phyloP scores from a whole-genome alignment of 2,888 invertebrate genomes.

The Agrotis exclamationis region DNA sequence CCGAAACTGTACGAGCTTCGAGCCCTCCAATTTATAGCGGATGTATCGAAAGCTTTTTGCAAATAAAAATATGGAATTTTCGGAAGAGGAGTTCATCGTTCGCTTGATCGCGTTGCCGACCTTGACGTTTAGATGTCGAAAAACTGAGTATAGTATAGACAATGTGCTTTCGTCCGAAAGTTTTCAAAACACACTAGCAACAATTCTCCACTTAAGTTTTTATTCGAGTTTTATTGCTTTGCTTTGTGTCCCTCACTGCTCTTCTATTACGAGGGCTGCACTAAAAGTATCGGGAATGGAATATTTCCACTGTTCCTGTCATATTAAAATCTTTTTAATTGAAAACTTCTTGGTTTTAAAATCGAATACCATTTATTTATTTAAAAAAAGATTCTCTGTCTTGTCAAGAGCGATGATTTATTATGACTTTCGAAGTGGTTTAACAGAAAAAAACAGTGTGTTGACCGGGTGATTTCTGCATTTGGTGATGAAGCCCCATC shows the following conservation, averaged over 20 bases:
- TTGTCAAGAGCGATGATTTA: too few relatives aligned
- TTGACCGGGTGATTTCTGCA: too few relatives aligned
- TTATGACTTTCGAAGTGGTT: too few relatives aligned
- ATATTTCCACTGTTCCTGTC: too few relatives aligned
- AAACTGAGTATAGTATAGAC: slow-evolving; percentile 43
- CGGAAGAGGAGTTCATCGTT: slow-evolving; percentile 74
- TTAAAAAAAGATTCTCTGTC: too few relatives aligned
- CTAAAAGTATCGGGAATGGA: too few relatives aligned
- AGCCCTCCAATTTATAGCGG: slow-evolving; percentile 79
- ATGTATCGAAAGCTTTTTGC: slow-evolving; percentile 78
- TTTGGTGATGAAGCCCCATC: too few relatives aligned
- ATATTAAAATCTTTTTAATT: too few relatives aligned
- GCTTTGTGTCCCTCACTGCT: slow-evolving; percentile 22
- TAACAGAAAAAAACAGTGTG: too few relatives aligned
- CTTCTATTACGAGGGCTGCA: too few relatives aligned
- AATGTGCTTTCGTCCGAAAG: slow-evolving; percentile 40
- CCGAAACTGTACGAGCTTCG: slow-evolving; percentile 71
- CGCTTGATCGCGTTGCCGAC: slow-evolving; percentile 68
- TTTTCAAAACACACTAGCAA: slow-evolving; percentile 38
- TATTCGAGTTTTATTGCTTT: slow-evolving; percentile 33
- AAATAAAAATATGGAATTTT: slow-evolving; percentile 73
- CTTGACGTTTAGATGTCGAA: slow-evolving; percentile 66
- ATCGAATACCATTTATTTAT: too few relatives aligned
- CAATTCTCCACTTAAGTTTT: slow-evolving; percentile 34
- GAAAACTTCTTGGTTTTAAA: too few relatives aligned